phyloP scores from a whole-genome alignment of 2,113 vertebrate species.

The Nerophis ophidion region DNA sequence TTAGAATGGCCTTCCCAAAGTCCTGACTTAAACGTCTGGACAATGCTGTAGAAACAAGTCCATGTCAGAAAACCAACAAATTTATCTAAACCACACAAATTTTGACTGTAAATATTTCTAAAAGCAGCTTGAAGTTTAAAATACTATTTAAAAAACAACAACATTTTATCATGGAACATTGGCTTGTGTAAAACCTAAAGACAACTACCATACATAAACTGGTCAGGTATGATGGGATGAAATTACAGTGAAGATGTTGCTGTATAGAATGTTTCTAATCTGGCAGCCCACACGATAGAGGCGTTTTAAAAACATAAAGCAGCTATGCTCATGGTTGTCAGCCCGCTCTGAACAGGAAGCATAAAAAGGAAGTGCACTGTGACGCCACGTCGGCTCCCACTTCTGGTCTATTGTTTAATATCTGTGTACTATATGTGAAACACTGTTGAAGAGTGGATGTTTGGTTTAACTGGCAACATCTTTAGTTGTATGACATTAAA shows the following conservation, averaged over 20 bases:
- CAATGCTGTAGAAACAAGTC: too few species aligned
- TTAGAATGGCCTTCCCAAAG: too few species aligned
- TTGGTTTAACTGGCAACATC: background rate
- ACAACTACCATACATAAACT: too few species aligned
- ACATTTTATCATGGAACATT: too few species aligned
- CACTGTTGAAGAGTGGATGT: background rate
- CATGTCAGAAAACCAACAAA: too few species aligned
- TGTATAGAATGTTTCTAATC: conserved; percentile 3
- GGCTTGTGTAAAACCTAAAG: too few species aligned
- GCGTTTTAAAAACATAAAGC: conserved; percentile 15
- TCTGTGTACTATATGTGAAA: background rate
- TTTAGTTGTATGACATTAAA: background rate
- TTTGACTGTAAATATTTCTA: too few species aligned
- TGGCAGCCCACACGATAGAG: background rate
- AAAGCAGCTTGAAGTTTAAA: too few species aligned
- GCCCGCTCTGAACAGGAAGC: conserved; percentile 46
- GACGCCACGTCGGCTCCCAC: conserved; percentile 34
- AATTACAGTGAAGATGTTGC: background rate
- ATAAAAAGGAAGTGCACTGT: conserved; percentile 64
- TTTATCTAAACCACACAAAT: too few species aligned
- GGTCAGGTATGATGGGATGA: too few species aligned
- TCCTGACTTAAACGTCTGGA: too few species aligned
- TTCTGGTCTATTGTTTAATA: conserved; percentile 62
- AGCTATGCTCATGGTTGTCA: conserved; percentile 14
- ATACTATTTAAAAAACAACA: too few species aligned